A percentile compares a stretch with the other conserved stretches of the same genome.
These are phyloP conservation scores for Coregonus ussuriensis DNA, from an alignment of 2,797 vertebrate genomes.

Conservation along the genomic window DNA sequence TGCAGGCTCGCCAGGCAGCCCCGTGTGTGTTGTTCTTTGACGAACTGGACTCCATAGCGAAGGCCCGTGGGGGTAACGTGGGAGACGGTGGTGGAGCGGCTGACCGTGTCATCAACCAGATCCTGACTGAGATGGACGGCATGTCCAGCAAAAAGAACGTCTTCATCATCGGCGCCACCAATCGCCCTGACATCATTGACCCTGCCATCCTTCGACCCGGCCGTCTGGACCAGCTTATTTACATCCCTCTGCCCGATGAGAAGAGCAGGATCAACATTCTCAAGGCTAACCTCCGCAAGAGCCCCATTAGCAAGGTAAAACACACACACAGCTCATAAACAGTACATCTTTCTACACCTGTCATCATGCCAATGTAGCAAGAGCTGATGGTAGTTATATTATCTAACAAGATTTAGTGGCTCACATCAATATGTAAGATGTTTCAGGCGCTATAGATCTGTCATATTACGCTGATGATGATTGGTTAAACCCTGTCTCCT, in stretches of 20 bases:
- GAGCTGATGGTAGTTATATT: background rate
- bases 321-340: background rate
- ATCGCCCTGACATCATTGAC: constrained; percentile 98
- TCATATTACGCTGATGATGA: background rate
- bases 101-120: constrained; percentile 97
- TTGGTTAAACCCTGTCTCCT: background rate
- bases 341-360: no score
- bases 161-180: constrained; percentile 97
- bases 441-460: no score
- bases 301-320: constrained; percentile 90
- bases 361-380: background rate
- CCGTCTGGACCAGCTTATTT: constrained; percentile 95
- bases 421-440: no score
- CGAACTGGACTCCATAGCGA: constrained; percentile 96
- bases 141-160: constrained; percentile 99
- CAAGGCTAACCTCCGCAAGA: constrained; percentile 97
- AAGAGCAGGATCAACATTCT: constrained; percentile 97
- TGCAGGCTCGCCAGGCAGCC: constrained; percentile 92
- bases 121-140: constrained; percentile 97
- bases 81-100: constrained; percentile 95
- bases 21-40: constrained; percentile 97
- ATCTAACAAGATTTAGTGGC: background rate
- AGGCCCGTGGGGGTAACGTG: constrained; percentile 93
- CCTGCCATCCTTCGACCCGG: constrained; percentile 96
- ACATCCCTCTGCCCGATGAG: constrained; percentile 96